Base-by-base conservation (phyloP, 1,140 invertebrate species). In the Bombus haemorrhoidalis region DNA sequence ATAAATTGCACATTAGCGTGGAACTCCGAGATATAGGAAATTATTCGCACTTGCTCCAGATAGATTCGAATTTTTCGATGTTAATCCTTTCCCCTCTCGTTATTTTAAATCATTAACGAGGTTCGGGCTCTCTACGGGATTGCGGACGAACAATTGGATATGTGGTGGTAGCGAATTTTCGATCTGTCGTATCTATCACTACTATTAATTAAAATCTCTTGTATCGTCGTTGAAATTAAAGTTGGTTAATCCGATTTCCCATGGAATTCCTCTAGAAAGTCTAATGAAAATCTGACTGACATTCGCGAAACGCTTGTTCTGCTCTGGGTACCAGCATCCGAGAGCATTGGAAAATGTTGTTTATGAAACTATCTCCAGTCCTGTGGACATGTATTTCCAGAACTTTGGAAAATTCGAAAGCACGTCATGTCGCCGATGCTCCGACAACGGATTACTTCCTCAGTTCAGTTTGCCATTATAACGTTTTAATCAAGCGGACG, bases 271-370 rank as follows among this genome's bases (percentile, higher is more conserved):
- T 68, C 32, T 28, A 25, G 72, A 76, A 83, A 66, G 72, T 76
- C 59, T 68, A 83, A 83, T 83, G 72, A 76, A 83, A 83, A 83
- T 83, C 41, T 83, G 81, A 83, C 72, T 34, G 41, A 13, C 72
- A 68, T 62, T 62, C 28, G 62, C 25, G 32, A 76, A 75, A 64
- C 34, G 25, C 72, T 47, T 43, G 71, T 62, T 47, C 5, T 4
- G 9, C 41, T 15, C 47, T 12, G n/a, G 81, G 0, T 53, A 28
- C 39, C 43, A 28, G 41, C 41, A 47, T 39, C 72, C 74, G n/a
- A 53, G 32, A 53, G 59, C 66, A 83, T 83, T 66, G 72, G 59
- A 76, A 83, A 83, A 34, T 43, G 59, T 83, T 83, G 59, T 83
- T 83, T 76, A 83, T 66, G 59, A 66, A 83, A 83, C 81, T 83